Base-by-base conservation (phyloP, 2,113 vertebrate genomes). In the Otolemur garnettii region DNA sequence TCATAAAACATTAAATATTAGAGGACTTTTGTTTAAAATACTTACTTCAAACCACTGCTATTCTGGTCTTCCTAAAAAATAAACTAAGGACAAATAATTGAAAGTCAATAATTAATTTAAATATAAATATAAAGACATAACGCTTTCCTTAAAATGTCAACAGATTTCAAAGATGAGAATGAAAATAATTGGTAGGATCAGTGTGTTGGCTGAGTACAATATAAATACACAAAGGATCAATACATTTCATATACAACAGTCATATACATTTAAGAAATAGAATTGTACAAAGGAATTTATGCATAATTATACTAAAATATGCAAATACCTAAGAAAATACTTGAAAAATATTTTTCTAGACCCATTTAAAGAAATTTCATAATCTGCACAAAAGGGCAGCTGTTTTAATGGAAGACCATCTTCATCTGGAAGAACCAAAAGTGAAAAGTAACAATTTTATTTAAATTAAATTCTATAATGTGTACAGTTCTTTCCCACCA, bases 141-240 rank as follows among this genome's bases (percentile, higher is more conserved):
- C 7, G 7, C 6, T 45, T 60, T 62, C n/a, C 38, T 60, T 14
- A 87, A 60, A 87, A 38, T 21, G 10, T 60, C 26, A 42, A 74
- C 26, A 60, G 30, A 50, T 50, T 64, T 33, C 6, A n/a, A 35
- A 83, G 15, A 38, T 35, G 74, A 53, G 30, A 38, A 30, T 24
- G 8, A 28, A 75, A 75, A 17, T 35, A 60, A 64, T 62, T n/a
- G 75, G 33, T 55, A 64, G 69, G n/a, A 55, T 18, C 57, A 64
- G 64, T 28, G 53, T n/a, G 7, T 50, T 81, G 66, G 19, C 38
- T 91, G 33, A 50, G 4, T 42, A 59, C 28, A 81, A 75, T 45
- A 42, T 24, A 81, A 91, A 89, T 64, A 26, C 68, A 86, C n/a
- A 78, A 89, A 89, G 14, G 55, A n/a, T 69, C 24, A 84, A 83